A percentile compares a stretch with the other conserved stretches of the same genome.
These are phyloP conservation scores for Anastrepha ludens DNA, from an alignment of 1,140 invertebrate genomes.

Conservation along the genomic window DNA sequence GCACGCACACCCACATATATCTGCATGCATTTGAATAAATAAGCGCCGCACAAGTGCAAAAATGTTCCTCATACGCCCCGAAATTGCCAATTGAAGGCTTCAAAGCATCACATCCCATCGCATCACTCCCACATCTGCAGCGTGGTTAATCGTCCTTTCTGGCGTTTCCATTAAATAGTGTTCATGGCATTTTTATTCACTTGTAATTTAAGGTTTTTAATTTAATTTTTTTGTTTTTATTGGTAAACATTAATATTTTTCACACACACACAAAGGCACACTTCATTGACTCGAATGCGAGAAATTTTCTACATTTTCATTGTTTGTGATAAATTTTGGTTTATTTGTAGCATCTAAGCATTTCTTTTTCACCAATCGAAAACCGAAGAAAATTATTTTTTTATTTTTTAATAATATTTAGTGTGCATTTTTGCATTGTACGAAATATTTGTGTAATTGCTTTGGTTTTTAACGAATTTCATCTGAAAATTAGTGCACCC, in stretches of 20 bases:
- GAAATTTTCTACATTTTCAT: neutral
- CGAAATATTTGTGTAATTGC: neutral
- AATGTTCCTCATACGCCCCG: constrained; percentile 25
- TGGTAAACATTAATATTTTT: neutral
- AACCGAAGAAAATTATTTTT: constrained; percentile 1
- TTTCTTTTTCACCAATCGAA: neutral
- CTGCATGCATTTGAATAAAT: neutral
- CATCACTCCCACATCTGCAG: neutral
- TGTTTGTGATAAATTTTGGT: constrained; percentile 46
- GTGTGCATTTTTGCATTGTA: neutral
- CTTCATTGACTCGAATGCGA: neutral
- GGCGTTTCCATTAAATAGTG: constrained; percentile 14
- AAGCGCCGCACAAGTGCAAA: neutral
- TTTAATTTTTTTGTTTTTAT: constrained; percentile 18
- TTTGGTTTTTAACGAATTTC: neutral
- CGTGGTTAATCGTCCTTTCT: neutral
- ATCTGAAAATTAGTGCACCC: neutral
- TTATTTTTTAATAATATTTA: neutral
- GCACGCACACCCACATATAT: too few species aligned
- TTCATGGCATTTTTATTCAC: constrained; percentile 36
- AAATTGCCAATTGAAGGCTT: constrained; percentile 54
- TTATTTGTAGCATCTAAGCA: neutral
- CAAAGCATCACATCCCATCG: constrained; percentile 50
- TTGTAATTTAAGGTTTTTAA: constrained; percentile 12
- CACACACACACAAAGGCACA: constrained; percentile 35